Conservation (phyloP, 2,797 vertebrate genomes). For the Sitta carolinensis region DNA sequence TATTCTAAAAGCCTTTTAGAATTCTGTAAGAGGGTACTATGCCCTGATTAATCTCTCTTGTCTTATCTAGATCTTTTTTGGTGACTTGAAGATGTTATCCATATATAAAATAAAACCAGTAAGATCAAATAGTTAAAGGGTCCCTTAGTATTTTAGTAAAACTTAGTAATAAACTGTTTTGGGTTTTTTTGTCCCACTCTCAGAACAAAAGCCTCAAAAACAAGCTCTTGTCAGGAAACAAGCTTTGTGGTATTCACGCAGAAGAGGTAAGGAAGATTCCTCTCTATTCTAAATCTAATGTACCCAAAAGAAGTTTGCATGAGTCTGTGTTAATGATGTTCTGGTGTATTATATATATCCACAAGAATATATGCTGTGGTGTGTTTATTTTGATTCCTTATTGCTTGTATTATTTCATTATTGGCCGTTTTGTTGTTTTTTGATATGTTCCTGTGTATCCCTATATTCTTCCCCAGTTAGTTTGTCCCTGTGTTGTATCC, state of each 20-base stretch:
- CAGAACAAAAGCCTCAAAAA: constrained; percentile 99
- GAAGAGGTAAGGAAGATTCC: constrained; percentile 86
- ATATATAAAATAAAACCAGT: background rate
- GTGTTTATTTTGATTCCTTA: too few species aligned
- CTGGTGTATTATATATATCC: background rate
- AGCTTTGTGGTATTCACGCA: constrained; percentile 93
- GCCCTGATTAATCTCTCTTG: background rate
- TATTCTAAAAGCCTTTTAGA: background rate
- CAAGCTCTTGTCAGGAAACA: constrained; percentile 94
- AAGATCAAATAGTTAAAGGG: background rate
- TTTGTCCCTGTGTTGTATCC: too few species aligned
- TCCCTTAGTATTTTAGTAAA: constrained; percentile 24
- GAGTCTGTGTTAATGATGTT: background rate
- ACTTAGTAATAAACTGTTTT: background rate
- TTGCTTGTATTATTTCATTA: too few species aligned
- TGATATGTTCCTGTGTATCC: too few species aligned
- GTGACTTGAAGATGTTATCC: background rate
- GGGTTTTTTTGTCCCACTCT: background rate
- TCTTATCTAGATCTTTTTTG: background rate
- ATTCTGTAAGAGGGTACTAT: background rate
- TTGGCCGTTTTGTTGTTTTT: too few species aligned
- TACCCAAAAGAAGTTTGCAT: background rate
- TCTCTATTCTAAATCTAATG: background rate
- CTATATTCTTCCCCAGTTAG: too few species aligned
- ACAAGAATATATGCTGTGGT: background rate